phyloP scores from a whole-genome alignment of 2,113 vertebrate genomes.

The Casuarius casuarius region DNA sequence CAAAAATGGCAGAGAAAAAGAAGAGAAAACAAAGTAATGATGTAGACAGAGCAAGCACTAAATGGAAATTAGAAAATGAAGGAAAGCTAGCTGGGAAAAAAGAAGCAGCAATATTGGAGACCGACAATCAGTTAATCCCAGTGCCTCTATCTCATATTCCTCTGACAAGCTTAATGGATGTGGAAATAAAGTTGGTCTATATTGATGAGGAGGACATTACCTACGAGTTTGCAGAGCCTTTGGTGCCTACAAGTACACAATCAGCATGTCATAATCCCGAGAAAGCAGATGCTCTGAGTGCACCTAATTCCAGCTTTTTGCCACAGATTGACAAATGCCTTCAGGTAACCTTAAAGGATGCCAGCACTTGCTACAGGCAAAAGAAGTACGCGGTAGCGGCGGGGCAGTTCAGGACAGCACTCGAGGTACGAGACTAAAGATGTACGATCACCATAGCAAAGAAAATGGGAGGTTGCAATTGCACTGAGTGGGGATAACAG shows the following conservation, averaged over 20 bases:
- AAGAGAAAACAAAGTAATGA: constrained; percentile 52
- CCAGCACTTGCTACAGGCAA: constrained; percentile 71
- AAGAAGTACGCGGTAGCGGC: constrained; percentile 74
- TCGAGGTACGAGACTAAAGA: constrained; percentile 69
- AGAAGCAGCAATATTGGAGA: not conserved
- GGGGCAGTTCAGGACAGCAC: constrained; percentile 66
- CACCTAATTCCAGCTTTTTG: constrained; percentile 41
- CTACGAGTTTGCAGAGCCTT: constrained; percentile 63
- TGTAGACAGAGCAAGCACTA: constrained; percentile 20
- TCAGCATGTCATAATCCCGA: constrained; percentile 1
- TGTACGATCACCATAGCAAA: not conserved
- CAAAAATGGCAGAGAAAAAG: constrained; percentile 20
- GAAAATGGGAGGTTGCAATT: not conserved
- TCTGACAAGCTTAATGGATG: constrained; percentile 66
- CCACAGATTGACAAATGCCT: constrained; percentile 74
- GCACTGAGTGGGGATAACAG: not conserved
- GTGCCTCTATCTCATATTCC: constrained; percentile 39
- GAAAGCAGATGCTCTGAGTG: constrained; percentile 27
- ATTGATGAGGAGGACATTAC: constrained; percentile 69
- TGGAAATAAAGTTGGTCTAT: constrained; percentile 76
- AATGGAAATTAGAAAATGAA: constrained; percentile 47
- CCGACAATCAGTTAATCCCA: not conserved
- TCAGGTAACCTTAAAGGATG: constrained; percentile 68
- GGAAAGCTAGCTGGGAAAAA: constrained; percentile 34
- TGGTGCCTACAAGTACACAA: not conserved